A percentile compares a stretch with the other conserved stretches of the same genome.
These are phyloP conservation scores for Ips typographus DNA, from an alignment of 1,140 invertebrate species.

Conservation along the genomic window DNA sequence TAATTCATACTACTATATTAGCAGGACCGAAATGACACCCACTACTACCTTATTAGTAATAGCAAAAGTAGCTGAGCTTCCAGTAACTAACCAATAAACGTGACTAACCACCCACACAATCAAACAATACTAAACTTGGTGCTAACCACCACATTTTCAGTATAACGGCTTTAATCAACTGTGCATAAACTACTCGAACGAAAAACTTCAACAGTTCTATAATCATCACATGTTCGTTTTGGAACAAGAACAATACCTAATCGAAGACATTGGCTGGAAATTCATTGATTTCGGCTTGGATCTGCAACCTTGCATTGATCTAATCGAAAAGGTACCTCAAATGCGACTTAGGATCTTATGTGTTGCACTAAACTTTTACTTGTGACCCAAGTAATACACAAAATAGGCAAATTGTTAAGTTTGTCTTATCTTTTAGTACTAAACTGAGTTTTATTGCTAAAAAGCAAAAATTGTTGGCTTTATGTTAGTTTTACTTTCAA, in stretches of 20 bases:
- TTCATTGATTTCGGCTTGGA: constrained; percentile 97
- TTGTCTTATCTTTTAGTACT: too few species aligned
- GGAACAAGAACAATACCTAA: constrained; percentile 94
- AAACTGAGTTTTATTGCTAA: too few species aligned
- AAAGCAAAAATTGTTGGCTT: too few species aligned
- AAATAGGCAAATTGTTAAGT: too few species aligned
- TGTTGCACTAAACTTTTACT: neutral
- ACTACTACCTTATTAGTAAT: neutral
- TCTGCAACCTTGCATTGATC: constrained; percentile 87
- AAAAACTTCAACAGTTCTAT: constrained; percentile 95
- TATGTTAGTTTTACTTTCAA: too few species aligned
- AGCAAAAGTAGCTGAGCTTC: neutral
- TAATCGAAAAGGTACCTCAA: constrained; percentile 85
- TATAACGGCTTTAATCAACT: constrained; percentile 94
- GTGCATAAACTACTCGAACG: constrained; percentile 97
- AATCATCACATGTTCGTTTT: constrained; percentile 97
- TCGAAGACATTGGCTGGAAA: constrained; percentile 85
- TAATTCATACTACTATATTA: neutral
- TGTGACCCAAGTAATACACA: neutral
- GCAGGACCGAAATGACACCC: neutral
- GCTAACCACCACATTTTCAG: constrained; percentile 56
- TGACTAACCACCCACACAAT: neutral
- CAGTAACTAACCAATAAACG: neutral
- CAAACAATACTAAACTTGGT: constrained; percentile 6
- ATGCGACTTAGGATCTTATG: neutral